phyloP scores from a whole-genome alignment of 2,888 invertebrate species.

The Metopia argyrocephala region DNA sequence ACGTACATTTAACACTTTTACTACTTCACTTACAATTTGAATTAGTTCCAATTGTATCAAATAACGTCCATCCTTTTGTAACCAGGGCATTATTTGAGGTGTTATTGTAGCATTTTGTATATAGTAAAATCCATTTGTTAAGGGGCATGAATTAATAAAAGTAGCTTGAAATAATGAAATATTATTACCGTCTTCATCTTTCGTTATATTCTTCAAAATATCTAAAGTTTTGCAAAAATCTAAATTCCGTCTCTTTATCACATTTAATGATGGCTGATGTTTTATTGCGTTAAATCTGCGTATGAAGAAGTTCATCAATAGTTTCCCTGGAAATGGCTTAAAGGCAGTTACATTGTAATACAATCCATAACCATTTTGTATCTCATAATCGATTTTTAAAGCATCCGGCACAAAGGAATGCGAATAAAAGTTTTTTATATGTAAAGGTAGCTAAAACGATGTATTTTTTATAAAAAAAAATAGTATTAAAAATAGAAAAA shows the following conservation, averaged over 20 bases:
- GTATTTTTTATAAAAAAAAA: neutral
- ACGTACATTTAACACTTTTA: constrained; percentile 66
- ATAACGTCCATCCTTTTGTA: constrained; percentile 68
- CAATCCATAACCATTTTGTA: constrained; percentile 60
- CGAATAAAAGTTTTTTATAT: constrained; percentile 68
- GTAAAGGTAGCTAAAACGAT: constrained; percentile 49
- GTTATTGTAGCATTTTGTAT: constrained; percentile 61
- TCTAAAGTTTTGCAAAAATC: constrained; percentile 72
- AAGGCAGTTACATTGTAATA: constrained; percentile 69
- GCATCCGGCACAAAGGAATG: constrained; percentile 72
- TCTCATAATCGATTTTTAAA: constrained; percentile 64
- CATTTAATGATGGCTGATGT: constrained; percentile 53
- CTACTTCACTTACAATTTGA: constrained; percentile 72
- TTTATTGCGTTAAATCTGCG: constrained; percentile 65
- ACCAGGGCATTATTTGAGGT: constrained; percentile 60
- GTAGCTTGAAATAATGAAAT: constrained; percentile 65
- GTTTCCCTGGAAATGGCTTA: constrained; percentile 70
- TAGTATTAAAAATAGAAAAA: neutral
- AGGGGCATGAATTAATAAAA: constrained; percentile 70
- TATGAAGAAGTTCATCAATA: constrained; percentile 70
- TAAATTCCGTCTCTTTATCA: constrained; percentile 68
- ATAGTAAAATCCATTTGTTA: constrained; percentile 72
- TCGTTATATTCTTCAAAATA: constrained; percentile 67
- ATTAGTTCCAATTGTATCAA: constrained; percentile 69
- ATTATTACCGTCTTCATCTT: constrained; percentile 36